Percentiles rank a stretch among this genome's conserved stretches.
Evolutionary conservation across 2,888 invertebrate genomes (phyloP).

Genomic region (Mallateleia sp.): DNA sequence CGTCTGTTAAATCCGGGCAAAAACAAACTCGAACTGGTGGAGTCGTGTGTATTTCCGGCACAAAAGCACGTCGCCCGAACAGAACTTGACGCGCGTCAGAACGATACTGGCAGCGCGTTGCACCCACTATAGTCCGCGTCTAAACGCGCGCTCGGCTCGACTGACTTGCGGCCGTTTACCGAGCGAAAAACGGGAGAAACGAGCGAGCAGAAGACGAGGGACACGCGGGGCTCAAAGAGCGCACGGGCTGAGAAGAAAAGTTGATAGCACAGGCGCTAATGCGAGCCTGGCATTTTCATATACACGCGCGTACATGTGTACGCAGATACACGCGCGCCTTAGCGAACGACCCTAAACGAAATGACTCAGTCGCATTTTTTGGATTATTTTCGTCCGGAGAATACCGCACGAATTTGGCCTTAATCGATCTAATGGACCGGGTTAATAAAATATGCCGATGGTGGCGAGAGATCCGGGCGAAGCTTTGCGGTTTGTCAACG

Average conservation of each 20-base stretch:
- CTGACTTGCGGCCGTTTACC: conserved; percentile 69
- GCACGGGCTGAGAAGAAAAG: conserved; percentile 37
- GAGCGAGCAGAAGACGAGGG: background rate
- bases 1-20: no score
- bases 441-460: conserved; percentile 2
- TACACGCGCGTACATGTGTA: background rate
- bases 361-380: conserved; percentile 17
- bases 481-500: background rate
- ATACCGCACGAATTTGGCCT: conserved; percentile 10
- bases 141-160: conserved; percentile 51
- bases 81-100: conserved; percentile 37
- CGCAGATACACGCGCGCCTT: background rate
- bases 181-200: conserved; percentile 45
- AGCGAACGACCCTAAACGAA: conserved; percentile 16
- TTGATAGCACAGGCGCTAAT: conserved; percentile 49
- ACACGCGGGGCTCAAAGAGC: conserved; percentile 4
- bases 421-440: conserved; percentile 21
- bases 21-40: no score
- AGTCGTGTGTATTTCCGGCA: conserved; percentile 10
- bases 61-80: conserved; percentile 21
- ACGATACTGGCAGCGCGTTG: conserved; percentile 49
- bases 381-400: conserved; percentile 15
- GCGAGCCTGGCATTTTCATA: conserved; percentile 34
- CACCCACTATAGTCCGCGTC: conserved; percentile 46
- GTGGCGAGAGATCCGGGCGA: background rate